Base-by-base conservation (phyloP, 2,113 vertebrate genomes). In the Gavia stellata region DNA sequence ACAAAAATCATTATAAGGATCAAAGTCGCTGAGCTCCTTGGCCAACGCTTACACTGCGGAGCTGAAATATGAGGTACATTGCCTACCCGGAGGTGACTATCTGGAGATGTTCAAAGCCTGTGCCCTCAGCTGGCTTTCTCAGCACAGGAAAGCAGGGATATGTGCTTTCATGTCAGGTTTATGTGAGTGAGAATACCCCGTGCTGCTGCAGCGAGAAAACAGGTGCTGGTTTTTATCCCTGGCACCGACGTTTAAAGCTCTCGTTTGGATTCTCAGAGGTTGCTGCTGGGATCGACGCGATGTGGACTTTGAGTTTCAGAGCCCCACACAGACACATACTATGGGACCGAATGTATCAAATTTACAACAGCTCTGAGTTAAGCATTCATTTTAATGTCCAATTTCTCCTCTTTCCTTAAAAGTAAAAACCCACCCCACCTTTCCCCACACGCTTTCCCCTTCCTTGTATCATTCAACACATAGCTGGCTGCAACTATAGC, bases 1-100 rank as follows among this genome's bases (percentile, higher is more conserved):
- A 90, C 87, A 94, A 83, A 94, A 91, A 80, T 92, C 78, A 47
- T 90, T 66, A 52, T 23, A 42, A 85, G 73, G 49, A 95, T 94
- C 86, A 90, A 88, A 92, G 88, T 23, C 4, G 0, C n/a, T 47
- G 89, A 92, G 88, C 83, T 94, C 40, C 83, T 78, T 13, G 58
- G 53, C 66, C 40, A 26, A 49, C 0, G 0, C 45, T 40, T 65
- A 15, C 36, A 47, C 73, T 82, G 53, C 2, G 0, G 52, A 79
- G 56, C 65, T 93, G 81, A 90, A 93, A 81, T n/a, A 53, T 0
- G 29, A 88, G 24, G 17, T 63, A 50, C 13, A 5, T 29, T 82
- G 59, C n/a, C 67, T 50, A 6, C 36, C 50, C 6, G 1, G 65
- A 33, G 63, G 42, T 90, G 68, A 65, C 65, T 84, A 65, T 84